Percentiles rank a stretch among this genome's conserved stretches.
Evolutionary conservation across 2,797 vertebrate species (phyloP).

Genomic region (Channallabes apus): DNA sequence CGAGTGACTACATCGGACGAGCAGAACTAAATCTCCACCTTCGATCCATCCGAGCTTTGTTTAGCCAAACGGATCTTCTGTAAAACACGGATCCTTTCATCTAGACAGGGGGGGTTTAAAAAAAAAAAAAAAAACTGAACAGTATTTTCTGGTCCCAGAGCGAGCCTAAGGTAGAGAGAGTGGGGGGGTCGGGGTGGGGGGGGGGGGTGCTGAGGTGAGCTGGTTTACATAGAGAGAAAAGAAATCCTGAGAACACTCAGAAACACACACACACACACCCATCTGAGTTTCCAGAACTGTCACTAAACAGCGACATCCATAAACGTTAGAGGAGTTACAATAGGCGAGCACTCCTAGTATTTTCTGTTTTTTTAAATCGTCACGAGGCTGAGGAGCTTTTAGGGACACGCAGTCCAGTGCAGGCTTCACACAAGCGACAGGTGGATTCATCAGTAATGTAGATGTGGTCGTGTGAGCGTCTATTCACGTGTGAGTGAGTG

Average conservation of each 20-base stretch:
- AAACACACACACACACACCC: slow-evolving; percentile 28
- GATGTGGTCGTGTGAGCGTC: slow-evolving; percentile 39
- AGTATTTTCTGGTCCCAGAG: slow-evolving; percentile 49
- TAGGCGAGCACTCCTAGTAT: background rate
- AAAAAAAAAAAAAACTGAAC: slow-evolving; percentile 7
- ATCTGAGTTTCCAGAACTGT: slow-evolving; percentile 1
- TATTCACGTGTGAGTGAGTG: slow-evolving; percentile 54
- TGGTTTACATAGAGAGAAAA: slow-evolving; percentile 43
- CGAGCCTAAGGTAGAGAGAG: background rate
- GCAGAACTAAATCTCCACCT: background rate
- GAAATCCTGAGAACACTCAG: slow-evolving; percentile 50
- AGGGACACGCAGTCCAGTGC: slow-evolving; percentile 23
- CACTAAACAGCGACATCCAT: background rate
- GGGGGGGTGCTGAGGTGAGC: slow-evolving; percentile 25
- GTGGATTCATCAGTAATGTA: slow-evolving; percentile 39
- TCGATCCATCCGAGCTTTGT: background rate
- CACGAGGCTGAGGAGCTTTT: background rate
- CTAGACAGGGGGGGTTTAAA: background rate
- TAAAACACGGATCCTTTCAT: slow-evolving; percentile 30
- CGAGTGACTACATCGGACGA: slow-evolving; percentile 1
- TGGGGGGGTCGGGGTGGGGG: no score
- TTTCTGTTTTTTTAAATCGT: background rate
- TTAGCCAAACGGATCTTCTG: background rate
- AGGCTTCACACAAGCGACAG: slow-evolving; percentile 40
- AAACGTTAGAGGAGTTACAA: background rate